phyloP scores from a whole-genome alignment of 1,140 invertebrate genomes.

The Pseudomyrmex gracilis region DNA sequence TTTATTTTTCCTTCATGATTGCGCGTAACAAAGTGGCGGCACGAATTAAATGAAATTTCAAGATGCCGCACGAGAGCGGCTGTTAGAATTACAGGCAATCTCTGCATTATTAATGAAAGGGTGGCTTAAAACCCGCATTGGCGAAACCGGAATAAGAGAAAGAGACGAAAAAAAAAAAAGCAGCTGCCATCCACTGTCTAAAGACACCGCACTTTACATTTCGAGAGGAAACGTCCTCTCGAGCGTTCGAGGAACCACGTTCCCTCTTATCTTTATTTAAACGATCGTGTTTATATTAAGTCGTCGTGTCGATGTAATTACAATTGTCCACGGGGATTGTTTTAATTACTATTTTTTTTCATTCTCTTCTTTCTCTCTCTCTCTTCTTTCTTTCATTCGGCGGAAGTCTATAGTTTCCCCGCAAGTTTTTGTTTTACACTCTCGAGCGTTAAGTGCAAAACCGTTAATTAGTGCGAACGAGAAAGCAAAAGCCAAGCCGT shows the following conservation, averaged over 20 bases:
- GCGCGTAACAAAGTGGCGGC: slow-evolving; percentile 54
- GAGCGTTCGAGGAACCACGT: slow-evolving; percentile 10
- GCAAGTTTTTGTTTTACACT: too few species aligned
- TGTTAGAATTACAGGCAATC: slow-evolving; percentile 57
- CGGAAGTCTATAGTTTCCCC: too few species aligned
- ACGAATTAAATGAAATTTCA: slow-evolving; percentile 62
- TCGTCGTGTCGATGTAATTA: slow-evolving; percentile 34
- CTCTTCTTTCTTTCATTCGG: too few species aligned
- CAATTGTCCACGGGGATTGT: slow-evolving; percentile 20
- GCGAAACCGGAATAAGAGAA: not conserved
- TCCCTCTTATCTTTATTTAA: slow-evolving; percentile 36
- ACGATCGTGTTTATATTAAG: slow-evolving; percentile 36
- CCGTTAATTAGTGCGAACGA: too few species aligned
- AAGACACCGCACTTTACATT: not conserved
- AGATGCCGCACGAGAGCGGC: slow-evolving; percentile 20
- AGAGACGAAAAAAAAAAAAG: slow-evolving; percentile 17
- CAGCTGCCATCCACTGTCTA: not conserved
- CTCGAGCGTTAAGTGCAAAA: too few species aligned
- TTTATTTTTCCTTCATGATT: slow-evolving; percentile 50
- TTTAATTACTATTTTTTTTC: slow-evolving; percentile 3
- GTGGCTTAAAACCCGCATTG: slow-evolving; percentile 22
- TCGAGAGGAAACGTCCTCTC: not conserved
- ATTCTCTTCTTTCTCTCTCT: not conserved
- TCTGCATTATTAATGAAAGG: slow-evolving; percentile 62
- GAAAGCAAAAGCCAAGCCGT: not conserved